These are phyloP conservation scores for Netelia inedita DNA, from an alignment of 2,888 invertebrate genomes.

Conservation along the genomic window DNA sequence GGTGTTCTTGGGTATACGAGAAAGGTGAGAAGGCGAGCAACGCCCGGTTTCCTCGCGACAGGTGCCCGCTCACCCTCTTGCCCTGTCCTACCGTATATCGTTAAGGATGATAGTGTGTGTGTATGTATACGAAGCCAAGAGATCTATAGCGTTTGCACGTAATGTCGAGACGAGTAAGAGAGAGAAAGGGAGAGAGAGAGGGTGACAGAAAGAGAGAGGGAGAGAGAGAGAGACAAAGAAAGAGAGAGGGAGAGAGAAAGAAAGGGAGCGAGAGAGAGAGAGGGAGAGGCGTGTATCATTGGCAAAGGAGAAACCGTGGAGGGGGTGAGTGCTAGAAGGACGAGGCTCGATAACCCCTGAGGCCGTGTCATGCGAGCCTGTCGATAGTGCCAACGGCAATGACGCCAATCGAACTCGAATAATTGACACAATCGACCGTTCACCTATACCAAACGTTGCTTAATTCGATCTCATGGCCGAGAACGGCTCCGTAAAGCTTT, in stretches of 20 bases:
- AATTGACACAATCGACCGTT: slow-evolving; percentile 52
- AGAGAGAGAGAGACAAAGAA: not conserved
- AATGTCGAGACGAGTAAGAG: slow-evolving; percentile 52
- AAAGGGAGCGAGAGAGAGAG: not conserved
- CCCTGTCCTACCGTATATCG: not conserved
- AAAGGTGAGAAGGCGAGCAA: slow-evolving; percentile 64
- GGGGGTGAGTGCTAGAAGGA: slow-evolving; percentile 20
- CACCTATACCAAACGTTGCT: slow-evolving; percentile 4
- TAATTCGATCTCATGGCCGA: slow-evolving; percentile 39
- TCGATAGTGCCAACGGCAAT: slow-evolving; percentile 60
- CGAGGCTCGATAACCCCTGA: slow-evolving; percentile 57
- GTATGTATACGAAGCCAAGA: slow-evolving; percentile 14
- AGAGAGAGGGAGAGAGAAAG: not conserved
- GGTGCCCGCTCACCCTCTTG: not conserved
- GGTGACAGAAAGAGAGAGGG: not conserved
- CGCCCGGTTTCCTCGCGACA: slow-evolving; percentile 42
- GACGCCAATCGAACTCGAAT: slow-evolving; percentile 66
- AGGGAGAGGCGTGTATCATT: not conserved
- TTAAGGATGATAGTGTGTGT: not conserved
- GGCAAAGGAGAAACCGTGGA: slow-evolving; percentile 6
- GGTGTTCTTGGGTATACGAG: slow-evolving; percentile 23
- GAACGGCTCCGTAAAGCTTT: slow-evolving; percentile 38
- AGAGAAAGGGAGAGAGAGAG: not conserved
- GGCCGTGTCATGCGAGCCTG: slow-evolving; percentile 59
- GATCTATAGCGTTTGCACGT: slow-evolving; percentile 61